These are phyloP conservation scores for Ceraclea dissimilis DNA, from an alignment of 2,888 invertebrate genomes.

Conservation along the genomic window DNA sequence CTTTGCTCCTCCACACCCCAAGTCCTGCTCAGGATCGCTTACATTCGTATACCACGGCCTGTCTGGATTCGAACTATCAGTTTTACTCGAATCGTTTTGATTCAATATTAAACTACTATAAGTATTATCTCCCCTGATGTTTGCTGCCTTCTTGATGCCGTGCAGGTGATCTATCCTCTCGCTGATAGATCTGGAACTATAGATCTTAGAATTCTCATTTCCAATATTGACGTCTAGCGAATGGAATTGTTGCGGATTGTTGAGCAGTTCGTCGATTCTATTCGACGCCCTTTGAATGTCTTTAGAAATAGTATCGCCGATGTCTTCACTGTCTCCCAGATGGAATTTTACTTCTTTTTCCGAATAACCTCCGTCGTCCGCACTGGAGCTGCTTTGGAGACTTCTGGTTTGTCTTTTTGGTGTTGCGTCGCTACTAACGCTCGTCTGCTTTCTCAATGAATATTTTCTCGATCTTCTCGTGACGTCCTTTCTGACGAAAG, in stretches of 20 bases:
- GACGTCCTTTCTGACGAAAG: constrained; percentile 44
- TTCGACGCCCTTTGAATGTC: constrained; percentile 50
- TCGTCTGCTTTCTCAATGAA: constrained; percentile 43
- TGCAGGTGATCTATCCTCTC: constrained; percentile 51
- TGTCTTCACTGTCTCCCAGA: constrained; percentile 50
- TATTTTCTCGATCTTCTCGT: constrained; percentile 47
- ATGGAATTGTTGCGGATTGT: constrained; percentile 29
- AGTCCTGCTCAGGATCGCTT: constrained; percentile 46
- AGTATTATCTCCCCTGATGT: too few species aligned
- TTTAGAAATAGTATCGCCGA: constrained; percentile 48
- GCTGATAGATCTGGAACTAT: constrained; percentile 40
- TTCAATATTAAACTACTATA: too few species aligned
- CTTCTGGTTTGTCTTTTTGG: constrained; percentile 39
- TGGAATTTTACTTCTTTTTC: constrained; percentile 39
- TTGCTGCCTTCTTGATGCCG: constrained; percentile 41
- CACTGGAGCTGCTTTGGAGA: constrained; percentile 40
- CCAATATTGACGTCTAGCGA: constrained; percentile 20
- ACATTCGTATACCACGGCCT: constrained; percentile 49
- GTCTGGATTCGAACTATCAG: constrained; percentile 29
- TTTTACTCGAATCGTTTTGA: background rate
- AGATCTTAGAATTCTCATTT: constrained; percentile 26
- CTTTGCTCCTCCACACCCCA: constrained; percentile 32
- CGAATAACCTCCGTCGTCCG: constrained; percentile 27
- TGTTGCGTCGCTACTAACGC: constrained; percentile 35
- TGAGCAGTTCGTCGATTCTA: constrained; percentile 49